Conservation (phyloP, 1,140 invertebrate species). For the Calliopsis andreniformis region DNA sequence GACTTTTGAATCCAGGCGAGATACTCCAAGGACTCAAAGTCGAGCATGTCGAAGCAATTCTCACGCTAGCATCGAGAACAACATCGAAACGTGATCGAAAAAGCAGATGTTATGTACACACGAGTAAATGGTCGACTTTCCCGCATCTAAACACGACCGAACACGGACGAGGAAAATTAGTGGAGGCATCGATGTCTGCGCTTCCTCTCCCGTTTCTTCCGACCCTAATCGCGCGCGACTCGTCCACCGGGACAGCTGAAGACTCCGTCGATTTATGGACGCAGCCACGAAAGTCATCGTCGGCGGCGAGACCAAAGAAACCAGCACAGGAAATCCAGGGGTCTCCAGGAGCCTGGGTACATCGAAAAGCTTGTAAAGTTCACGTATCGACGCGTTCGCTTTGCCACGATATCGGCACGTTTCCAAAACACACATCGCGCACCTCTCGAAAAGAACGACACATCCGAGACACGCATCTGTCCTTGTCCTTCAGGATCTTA, state of each 20-base stretch:
- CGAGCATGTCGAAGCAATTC: too few species aligned
- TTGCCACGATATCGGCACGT: conserved; percentile 72
- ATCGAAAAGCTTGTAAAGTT: conserved; percentile 36
- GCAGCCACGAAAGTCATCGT: neutral
- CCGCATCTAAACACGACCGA: too few species aligned
- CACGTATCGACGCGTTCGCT: conserved; percentile 17
- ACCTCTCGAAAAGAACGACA: conserved; percentile 50
- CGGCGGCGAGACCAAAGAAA: conserved; percentile 27
- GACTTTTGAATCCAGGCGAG: too few species aligned
- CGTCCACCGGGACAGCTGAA: conserved; percentile 46
- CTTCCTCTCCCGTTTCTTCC: neutral
- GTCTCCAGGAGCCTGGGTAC: conserved; percentile 11
- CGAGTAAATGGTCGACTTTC: neutral
- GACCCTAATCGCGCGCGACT: neutral
- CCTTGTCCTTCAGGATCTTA: conserved; percentile 36
- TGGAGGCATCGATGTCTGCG: too few species aligned
- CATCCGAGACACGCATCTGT: conserved; percentile 10
- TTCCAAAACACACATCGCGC: conserved; percentile 70
- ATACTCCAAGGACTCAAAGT: too few species aligned
- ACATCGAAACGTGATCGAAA: neutral
- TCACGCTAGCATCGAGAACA: neutral
- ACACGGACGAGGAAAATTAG: neutral
- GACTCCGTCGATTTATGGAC: conserved; percentile 50
- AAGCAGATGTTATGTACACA: neutral
- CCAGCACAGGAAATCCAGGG: conserved; percentile 38